Percentiles rank a stretch among this genome's conserved stretches.
These are phyloP conservation scores for Sternarchorhynchus goeldii DNA, from an alignment of 2,797 vertebrate genomes.

Conservation along the genomic window DNA sequence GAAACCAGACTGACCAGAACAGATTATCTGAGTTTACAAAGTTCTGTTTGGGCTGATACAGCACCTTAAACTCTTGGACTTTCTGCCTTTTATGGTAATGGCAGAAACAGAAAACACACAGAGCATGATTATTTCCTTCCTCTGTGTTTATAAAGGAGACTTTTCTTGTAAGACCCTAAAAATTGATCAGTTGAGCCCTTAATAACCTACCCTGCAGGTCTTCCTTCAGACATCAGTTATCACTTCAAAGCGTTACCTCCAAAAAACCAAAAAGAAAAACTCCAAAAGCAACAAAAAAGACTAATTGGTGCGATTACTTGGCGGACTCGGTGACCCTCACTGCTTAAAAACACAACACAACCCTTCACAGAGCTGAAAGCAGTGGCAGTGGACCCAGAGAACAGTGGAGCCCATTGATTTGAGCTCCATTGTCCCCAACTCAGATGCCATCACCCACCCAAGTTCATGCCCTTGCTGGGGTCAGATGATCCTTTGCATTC, in stretches of 20 bases:
- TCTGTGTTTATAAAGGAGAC: not conserved
- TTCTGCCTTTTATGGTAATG: conserved; percentile 2
- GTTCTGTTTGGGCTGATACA: conserved; percentile 6
- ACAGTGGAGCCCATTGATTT: conserved; percentile 37
- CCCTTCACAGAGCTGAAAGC: conserved; percentile 27
- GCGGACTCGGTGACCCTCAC: conserved; percentile 3
- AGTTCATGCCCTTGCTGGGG: conserved; percentile 26
- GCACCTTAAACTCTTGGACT: conserved; percentile 13
- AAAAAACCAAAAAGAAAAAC: not conserved
- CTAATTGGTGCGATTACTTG: conserved; percentile 19
- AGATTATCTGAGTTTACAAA: not conserved
- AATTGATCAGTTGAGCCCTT: not conserved
- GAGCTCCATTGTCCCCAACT: conserved; percentile 41
- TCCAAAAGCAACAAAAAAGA: not conserved
- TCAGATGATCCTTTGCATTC: conserved; percentile 19
- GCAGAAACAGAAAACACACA: not conserved
- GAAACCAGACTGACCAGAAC: conserved; percentile 9
- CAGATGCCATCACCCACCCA: conserved; percentile 44
- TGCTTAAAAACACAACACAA: conserved; percentile 41
- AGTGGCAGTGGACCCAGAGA: conserved; percentile 24
- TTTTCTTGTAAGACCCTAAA: not conserved
- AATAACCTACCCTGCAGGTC: not conserved
- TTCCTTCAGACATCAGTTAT: not conserved
- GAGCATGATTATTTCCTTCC: not conserved
- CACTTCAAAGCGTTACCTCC: not conserved